Base-by-base conservation (phyloP, 2,113 vertebrate genomes). In the Rhinoptilus africanus region DNA sequence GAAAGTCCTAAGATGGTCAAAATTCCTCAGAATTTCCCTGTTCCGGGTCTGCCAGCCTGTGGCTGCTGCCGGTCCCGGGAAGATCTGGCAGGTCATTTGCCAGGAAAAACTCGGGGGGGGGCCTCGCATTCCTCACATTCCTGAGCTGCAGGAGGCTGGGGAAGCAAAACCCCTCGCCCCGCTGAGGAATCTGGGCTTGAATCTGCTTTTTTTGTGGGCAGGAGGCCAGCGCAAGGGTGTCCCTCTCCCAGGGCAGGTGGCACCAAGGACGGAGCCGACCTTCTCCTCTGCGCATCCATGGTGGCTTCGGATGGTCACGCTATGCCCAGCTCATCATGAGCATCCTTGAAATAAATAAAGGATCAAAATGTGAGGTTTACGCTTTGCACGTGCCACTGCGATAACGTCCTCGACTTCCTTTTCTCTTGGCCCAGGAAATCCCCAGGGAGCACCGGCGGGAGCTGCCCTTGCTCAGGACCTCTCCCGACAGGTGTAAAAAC, bases 261-360 rank as follows among this genome's bases (percentile, higher is more conserved):
- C 20, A 6, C 27, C 4, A 7, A 24, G 47, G 14, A 3, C 2
- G 18, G 12, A 64, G 45, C 45, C 8, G 3, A 21, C 47, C 39
- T 17, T 5, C 62, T 50, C 34, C 39, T 16, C n/a, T 19, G 45
- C 0, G 2, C 20, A 5, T 14, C 24, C 14, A 17, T 4, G 2
- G n/a, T 7, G 2, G 3, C n/a, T n/a, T 20, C 11, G 1, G 37
- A 10, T 2, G 45, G 26, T 26, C 20, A 2, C 0, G 9, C 30
- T 12, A 2, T 2, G 22, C 15, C 35, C 26, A 6, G 56, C 48
- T 54, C 20, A 1, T 12, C 30, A 2, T 17, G 0, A 12, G 41
- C 1, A 19, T 28, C 12, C n/a, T 19, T 5, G 45, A 9, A 39
- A 37, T 12, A 37, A 39, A 51, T 6, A 19, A 59, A 43, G 18